These are phyloP conservation scores for Tenrec ecaudatus DNA, from an alignment of 2,113 vertebrate species.

Conservation along the genomic window DNA sequence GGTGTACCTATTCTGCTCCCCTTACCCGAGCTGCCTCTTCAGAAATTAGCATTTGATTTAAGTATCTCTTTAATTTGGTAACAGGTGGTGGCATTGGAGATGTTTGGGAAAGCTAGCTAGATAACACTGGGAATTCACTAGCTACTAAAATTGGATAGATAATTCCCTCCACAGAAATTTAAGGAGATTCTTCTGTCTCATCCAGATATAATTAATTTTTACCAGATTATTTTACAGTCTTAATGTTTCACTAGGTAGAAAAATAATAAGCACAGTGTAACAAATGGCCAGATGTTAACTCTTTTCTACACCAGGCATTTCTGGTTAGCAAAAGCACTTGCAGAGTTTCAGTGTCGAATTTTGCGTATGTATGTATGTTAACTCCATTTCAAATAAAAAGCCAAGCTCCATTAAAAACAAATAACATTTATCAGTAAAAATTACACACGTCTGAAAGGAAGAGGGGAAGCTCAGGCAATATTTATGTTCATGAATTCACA, in stretches of 20 bases:
- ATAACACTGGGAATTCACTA: slow-evolving; percentile 53
- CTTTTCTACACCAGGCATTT: background rate
- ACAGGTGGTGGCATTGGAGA: slow-evolving; percentile 69
- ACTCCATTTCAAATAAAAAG: slow-evolving; percentile 36
- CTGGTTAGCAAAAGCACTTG: background rate
- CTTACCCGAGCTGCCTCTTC: slow-evolving; percentile 72
- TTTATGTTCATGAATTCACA: background rate
- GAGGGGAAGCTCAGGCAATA: background rate
- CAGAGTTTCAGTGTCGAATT: background rate
- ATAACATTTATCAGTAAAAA: background rate
- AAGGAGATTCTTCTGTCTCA: slow-evolving; percentile 14
- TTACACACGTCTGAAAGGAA: background rate
- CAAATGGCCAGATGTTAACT: background rate
- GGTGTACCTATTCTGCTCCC: slow-evolving; percentile 62
- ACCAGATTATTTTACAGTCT: slow-evolving; percentile 3
- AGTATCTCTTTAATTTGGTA: slow-evolving; percentile 76
- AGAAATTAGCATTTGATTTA: slow-evolving; percentile 74
- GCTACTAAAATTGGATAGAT: background rate
- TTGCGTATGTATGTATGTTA: background rate
- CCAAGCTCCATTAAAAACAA: slow-evolving; percentile 40
- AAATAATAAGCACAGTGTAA: background rate
- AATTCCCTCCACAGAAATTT: slow-evolving; percentile 5
- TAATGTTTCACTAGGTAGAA: background rate
- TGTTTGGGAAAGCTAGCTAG: slow-evolving; percentile 53
- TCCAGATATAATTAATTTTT: slow-evolving; percentile 27